Base-by-base conservation (phyloP, 2,888 invertebrate species). In the Cheilosia vulpina region DNA sequence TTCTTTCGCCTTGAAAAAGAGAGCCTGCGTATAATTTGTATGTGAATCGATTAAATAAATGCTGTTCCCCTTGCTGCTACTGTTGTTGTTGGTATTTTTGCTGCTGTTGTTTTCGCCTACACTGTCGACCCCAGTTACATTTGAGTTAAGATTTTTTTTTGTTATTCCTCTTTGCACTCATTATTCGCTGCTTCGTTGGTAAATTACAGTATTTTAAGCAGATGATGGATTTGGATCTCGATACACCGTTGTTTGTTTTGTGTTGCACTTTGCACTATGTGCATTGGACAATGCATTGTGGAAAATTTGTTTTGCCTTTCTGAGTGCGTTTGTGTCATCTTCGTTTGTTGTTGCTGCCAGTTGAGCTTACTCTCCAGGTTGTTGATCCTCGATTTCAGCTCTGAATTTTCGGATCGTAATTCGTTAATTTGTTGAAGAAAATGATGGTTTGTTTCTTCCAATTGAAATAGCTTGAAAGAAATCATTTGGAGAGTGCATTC, bases 1-100 rank as follows among this genome's bases (percentile, higher is more conserved):
- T 24, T 79, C 71, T 72, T 72, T 65, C 4, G 71, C 31, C 58
- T 72, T 62, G 50, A 72, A 65, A 7, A 72, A 65, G 2, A 72
- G 66, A 43, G 66, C 72, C 13, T 53, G 79, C 0, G 65, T 71
- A 41, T 57, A 72, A 11, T 72, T 63, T 6, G 66, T 73, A n/a
- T 62, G 73, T 11, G 80, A 63, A 38, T 73, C 78, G 15, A 65
- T 72, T 6, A 71, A 27, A 27, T 50, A 78, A 41, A 60, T 43
- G 13, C 21, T 15, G 21, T 4, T n/a, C 4, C 43, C n/a, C 2
- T 50, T n/a, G 47, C 38, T 17, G 5, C 11, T 53, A n/a, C 38
- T 65, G 27, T 41, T 55, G 55, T 15, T 31, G 31, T 2, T 34
- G 31, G 17, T 9, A 53, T 17, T 15, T 17, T 17, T 31, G 41